Evolutionary conservation across 2,888 invertebrate genomes (phyloP).

Genomic region (Pomacea canaliculata): DNA sequence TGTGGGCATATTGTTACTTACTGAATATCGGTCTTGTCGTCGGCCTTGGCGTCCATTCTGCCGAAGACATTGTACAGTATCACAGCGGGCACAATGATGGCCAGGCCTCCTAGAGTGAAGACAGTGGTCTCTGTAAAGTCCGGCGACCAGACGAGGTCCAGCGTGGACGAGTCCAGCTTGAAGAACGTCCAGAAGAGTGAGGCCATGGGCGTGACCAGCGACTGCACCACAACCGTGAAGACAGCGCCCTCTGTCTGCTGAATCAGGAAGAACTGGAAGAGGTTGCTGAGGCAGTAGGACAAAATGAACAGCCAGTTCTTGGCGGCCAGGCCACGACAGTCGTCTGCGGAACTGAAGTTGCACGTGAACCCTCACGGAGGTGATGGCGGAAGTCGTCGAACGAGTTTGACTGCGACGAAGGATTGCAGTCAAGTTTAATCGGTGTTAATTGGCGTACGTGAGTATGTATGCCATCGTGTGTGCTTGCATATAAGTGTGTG

Average conservation of each 20-base stretch:
- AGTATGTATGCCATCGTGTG: too few relatives aligned
- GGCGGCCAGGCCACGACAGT: slow-evolving; percentile 16
- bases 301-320: slow-evolving; percentile 39
- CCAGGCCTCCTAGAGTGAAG: slow-evolving; percentile 44
- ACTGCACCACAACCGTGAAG: slow-evolving; percentile 49
- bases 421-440: not conserved
- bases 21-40: not conserved
- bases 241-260: slow-evolving; percentile 57
- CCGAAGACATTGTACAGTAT: slow-evolving; percentile 52
- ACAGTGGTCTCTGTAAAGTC: slow-evolving; percentile 47
- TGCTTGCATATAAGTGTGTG: too few relatives aligned
- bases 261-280: slow-evolving; percentile 52
- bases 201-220: slow-evolving; percentile 47
- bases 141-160: slow-evolving; percentile 47
- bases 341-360: slow-evolving; percentile 17
- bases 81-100: slow-evolving; percentile 51
- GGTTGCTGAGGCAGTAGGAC: slow-evolving; percentile 39
- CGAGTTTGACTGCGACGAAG: slow-evolving; percentile 39
- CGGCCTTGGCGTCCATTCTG: slow-evolving; percentile 41
- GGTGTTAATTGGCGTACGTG: too few relatives aligned
- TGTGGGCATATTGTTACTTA: too few relatives aligned
- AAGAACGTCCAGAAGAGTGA: slow-evolving; percentile 59
- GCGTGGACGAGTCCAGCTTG: slow-evolving; percentile 36
- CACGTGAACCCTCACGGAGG: slow-evolving; percentile 18
- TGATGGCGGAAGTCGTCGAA: slow-evolving; percentile 31